Evolutionary conservation across 2,797 vertebrate genomes (phyloP).

Genomic region (Sebastes aleutianus): DNA sequence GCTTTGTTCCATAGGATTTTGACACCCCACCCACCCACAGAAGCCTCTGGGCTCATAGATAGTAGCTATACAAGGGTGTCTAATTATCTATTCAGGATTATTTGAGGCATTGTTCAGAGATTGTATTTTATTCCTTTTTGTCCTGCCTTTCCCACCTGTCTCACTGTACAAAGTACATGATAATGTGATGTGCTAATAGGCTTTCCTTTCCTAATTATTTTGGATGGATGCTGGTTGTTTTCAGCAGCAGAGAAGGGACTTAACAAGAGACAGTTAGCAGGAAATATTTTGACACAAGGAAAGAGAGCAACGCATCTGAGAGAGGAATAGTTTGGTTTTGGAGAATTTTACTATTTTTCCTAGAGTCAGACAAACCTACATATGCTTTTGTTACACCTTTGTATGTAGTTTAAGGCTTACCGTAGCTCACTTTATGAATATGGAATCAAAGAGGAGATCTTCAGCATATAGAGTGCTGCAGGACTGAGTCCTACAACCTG

Average conservation of each 20-base stretch:
- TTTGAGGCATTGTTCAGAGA: slow-evolving; percentile 20
- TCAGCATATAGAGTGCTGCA: slow-evolving; percentile 2
- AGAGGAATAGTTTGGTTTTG: neutral
- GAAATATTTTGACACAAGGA: slow-evolving; percentile 4
- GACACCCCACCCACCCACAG: neutral
- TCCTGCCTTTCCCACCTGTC: neutral
- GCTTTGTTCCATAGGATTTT: slow-evolving; percentile 26
- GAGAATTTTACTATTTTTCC: neutral
- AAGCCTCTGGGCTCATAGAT: slow-evolving; percentile 3
- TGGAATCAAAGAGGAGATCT: slow-evolving; percentile 24
- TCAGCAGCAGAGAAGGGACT: neutral
- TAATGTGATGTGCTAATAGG: slow-evolving; percentile 33
- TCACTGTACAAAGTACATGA: neutral
- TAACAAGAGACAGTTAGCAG: neutral
- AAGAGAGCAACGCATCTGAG: neutral
- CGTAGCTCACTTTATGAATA: neutral
- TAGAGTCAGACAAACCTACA: neutral
- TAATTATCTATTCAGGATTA: slow-evolving; percentile 20
- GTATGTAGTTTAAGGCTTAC: neutral
- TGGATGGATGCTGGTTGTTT: slow-evolving; percentile 7
- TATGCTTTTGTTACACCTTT: slow-evolving; percentile 14
- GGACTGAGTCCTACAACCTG: too few relatives aligned
- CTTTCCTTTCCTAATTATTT: slow-evolving; percentile 30
- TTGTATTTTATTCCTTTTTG: slow-evolving; percentile 5
- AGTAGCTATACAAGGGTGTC: neutral